Evolutionary conservation across 2,888 invertebrate species (phyloP), one percentile per base, ranked within the genome.

Genomic region (Steinernema hermaphroditum): DNA sequence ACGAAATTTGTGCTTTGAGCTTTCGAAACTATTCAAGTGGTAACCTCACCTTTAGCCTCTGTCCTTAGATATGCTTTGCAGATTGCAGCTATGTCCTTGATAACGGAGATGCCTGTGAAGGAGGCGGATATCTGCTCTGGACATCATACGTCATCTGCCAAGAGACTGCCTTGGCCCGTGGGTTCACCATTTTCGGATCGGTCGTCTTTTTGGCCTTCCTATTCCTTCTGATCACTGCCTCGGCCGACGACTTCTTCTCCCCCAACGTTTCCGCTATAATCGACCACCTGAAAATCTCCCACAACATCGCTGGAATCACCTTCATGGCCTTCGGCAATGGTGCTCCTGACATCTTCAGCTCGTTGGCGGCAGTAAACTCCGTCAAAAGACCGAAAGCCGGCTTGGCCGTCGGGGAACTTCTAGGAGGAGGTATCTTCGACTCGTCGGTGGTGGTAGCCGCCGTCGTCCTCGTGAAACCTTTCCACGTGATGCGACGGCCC

Each of bases 241-340:
- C 83, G 4, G 82, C 84, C 24, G 84, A 84, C 68, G 79, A 83
- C 69, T 84, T 79, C 68, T 88, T 88, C 78, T 88, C 88, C 75
- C 87, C 88, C n/a, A 83, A 87, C 12, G 82, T 89, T 74, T 85
- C 87, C 12, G 87, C 88, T 2, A 88, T 89, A 57, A 87, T 88
- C 2, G 86, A 87, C 72, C 88, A 88, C 27, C 75, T 89, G 68
- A 80, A 84, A 57, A 87, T 89, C 69, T 88, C 87, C 75, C 88
- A 89, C 78, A 89, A 88, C 76, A 84, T 89, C 41, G 89, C 89
- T 6, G 92, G 92, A 2, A 91, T 91, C 9, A 91, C 91, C n/a
- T 89, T 92, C 78, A 85, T 92, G 80, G 91, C 91, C 0, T 91
- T 92, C 84, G 92, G 91, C 24, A 92, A 92, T 84, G 91, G 91